Evolutionary conservation across 1,140 invertebrate genomes (phyloP).

Genomic region (Holotrichia oblita): DNA sequence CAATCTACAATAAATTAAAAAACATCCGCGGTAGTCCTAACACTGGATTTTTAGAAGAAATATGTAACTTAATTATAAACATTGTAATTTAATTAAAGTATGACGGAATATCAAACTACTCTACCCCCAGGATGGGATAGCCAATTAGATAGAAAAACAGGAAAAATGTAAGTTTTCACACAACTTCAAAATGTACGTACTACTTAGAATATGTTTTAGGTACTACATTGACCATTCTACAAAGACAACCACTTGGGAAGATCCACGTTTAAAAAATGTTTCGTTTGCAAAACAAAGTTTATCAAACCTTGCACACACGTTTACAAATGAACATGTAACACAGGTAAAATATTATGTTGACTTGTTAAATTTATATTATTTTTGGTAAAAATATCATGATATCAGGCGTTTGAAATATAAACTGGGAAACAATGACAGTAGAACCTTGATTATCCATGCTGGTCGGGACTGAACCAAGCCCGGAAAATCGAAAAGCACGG

Average conservation of each 20-base stretch:
- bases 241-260: conserved; percentile 64
- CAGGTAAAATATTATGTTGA: conserved; percentile 44
- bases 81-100: conserved; percentile 53
- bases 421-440: too few relatives aligned
- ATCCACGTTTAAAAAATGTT: conserved; percentile 54
- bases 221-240: conserved; percentile 81
- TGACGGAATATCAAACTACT: conserved; percentile 63
- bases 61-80: background rate
- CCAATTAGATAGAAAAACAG: conserved; percentile 74
- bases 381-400: too few relatives aligned
- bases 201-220: conserved; percentile 59
- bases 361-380: conserved; percentile 41
- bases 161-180: conserved; percentile 71
- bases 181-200: conserved; percentile 41
- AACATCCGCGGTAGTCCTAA: too few relatives aligned
- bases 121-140: conserved; percentile 79
- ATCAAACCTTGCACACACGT: conserved; percentile 52
- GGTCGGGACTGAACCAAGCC: too few relatives aligned
- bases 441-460: too few relatives aligned
- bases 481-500: too few relatives aligned
- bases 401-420: too few relatives aligned
- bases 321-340: conserved; percentile 50
- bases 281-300: conserved; percentile 49
- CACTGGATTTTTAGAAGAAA: too few relatives aligned
- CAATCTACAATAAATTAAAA: too few relatives aligned